A percentile compares a stretch with the other conserved stretches of the same genome.
Conservation (phyloP, 2,113 vertebrate genomes). For the Phalacrocorax brasilianus region DNA sequence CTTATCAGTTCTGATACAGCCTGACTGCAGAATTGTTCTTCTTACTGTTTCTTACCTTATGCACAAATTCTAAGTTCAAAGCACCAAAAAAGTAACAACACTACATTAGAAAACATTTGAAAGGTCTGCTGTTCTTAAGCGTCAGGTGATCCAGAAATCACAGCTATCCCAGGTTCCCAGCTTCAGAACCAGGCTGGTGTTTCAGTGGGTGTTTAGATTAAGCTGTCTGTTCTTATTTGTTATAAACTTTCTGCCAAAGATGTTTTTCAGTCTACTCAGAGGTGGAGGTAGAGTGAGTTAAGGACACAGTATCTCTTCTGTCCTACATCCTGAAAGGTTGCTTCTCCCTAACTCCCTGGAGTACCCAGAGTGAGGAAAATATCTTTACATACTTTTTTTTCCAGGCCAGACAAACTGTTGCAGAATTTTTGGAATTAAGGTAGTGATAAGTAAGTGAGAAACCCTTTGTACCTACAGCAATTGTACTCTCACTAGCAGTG, state of each 20-base stretch:
- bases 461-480: background rate
- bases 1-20: background rate
- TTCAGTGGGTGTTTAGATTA: background rate
- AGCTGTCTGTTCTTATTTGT: background rate
- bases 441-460: background rate
- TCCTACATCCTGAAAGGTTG: background rate
- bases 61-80: background rate
- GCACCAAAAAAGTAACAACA: background rate
- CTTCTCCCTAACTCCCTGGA: background rate
- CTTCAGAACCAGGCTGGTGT: background rate
- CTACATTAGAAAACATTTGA: background rate
- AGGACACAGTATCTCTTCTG: background rate
- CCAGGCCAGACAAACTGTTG: background rate
- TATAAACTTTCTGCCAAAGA: background rate
- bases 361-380: background rate
- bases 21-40: background rate
- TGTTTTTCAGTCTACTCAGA: background rate
- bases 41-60: background rate
- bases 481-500: background rate
- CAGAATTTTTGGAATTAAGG: background rate
- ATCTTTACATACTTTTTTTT: background rate
- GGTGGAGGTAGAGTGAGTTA: background rate
- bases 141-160: background rate
- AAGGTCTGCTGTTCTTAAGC: background rate
- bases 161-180: background rate